Evolutionary conservation across 2,113 vertebrate species (phyloP), one percentile per base, ranked within the genome.

Genomic region (Leucosticte australis): DNA sequence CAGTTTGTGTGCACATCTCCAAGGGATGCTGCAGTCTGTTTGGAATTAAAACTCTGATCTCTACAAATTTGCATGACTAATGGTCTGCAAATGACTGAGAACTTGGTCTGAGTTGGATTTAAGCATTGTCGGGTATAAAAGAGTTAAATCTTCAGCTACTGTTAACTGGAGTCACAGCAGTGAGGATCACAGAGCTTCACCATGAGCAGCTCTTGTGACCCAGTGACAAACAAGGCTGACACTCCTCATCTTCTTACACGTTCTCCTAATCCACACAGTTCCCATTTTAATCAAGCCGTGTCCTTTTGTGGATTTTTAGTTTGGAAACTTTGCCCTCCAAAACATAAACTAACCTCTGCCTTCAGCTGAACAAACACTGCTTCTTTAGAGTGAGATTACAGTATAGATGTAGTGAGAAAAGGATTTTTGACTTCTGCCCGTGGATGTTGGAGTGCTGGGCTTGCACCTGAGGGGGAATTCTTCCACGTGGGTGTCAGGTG

Each of bases 121-220:
- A 63, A 37, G 23, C 60, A 86, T 11, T 11, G 8, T 60, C 60
- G 35, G 82, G 22, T 70, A 33, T 23, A 33, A 71, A 92, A 83
- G 79, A 90, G 82, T 90, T 88, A 90, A 93, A 81, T 60, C 59
- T 90, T 67, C 84, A 93, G 63, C 78, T 87, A 10, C 44, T 68
- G 18, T 41, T 79, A 50, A 22, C 46, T 67, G 63, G 42, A 74
- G 41, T 83, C 21, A 77, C 77, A 85, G 19, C 67, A 55, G 17
- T 49, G 59, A 76, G 56, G 68, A 71, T 89, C 77, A 81, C 64
- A 94, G 64, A 39, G 55, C 56, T 87, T 52, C 50, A 18, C 47
- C 83, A 33, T 33, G 69, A 42, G 70, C 64, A 76, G 35, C 73
- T 37, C 71, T 44, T 24, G 31, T 63, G 30, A 57, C 37, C 69